Conservation (phyloP, 1,140 invertebrate species). For the Melipona quadrifasciata region DNA sequence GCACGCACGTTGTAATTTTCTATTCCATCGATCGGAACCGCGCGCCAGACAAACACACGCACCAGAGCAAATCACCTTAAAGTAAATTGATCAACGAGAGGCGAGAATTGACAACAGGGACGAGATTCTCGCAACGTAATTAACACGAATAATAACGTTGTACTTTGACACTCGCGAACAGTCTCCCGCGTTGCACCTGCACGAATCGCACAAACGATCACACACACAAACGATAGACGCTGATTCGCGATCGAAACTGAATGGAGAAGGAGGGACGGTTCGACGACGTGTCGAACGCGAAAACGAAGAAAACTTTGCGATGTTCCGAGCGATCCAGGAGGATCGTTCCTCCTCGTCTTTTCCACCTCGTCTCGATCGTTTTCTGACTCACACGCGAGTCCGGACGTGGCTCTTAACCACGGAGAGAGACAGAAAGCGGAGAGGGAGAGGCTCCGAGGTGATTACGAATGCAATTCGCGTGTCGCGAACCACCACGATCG, state of each 20-base stretch:
- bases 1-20: not conserved
- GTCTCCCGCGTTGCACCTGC: not conserved
- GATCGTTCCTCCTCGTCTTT: slow-evolving; percentile 33
- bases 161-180: no score
- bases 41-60: not conserved
- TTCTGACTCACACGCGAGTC: slow-evolving; percentile 56
- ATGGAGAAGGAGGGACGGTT: no score
- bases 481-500: slow-evolving; percentile 9
- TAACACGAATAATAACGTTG: slow-evolving; percentile 25
- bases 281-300: not conserved
- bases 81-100: not conserved
- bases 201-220: slow-evolving; percentile 9
- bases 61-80: not conserved
- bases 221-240: not conserved
- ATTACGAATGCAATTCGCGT: slow-evolving; percentile 66
- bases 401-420: slow-evolving; percentile 47
- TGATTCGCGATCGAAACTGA: not conserved
- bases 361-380: slow-evolving; percentile 52
- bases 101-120: not conserved
- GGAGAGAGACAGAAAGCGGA: slow-evolving; percentile 6
- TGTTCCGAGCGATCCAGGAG: slow-evolving; percentile 15
- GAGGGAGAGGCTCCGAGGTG: slow-evolving; percentile 17
- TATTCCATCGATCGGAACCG: not conserved
- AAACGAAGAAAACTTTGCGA: slow-evolving; percentile 38
- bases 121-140: not conserved